A percentile compares a stretch with the other conserved stretches of the same genome.
Conservation (phyloP, 2,797 vertebrate genomes). For the Scolopax rusticola region DNA sequence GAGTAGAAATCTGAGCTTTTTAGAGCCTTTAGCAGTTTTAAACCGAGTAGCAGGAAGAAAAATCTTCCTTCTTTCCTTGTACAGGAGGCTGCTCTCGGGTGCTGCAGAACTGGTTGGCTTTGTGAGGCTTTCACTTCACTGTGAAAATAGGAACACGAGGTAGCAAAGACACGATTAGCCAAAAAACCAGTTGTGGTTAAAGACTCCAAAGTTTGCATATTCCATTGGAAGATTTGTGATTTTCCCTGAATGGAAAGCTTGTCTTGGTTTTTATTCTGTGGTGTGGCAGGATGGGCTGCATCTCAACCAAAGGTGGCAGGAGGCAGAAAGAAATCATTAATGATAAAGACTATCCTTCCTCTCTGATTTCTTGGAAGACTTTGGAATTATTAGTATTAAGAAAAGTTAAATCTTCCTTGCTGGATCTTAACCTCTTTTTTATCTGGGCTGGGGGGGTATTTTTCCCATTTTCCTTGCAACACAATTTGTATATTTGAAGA, state of each 20-base stretch:
- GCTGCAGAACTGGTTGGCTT: not conserved
- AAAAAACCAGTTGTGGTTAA: not conserved
- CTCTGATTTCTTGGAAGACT: not conserved
- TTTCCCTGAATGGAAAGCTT: not conserved
- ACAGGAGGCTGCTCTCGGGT: rapidly evolving
- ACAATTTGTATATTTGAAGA: not conserved
- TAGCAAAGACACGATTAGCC: not conserved
- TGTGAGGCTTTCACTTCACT: not conserved
- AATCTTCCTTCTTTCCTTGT: not conserved
- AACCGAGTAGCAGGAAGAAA: not conserved
- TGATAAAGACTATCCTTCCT: not conserved
- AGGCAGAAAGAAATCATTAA: not conserved
- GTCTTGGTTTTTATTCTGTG: not conserved
- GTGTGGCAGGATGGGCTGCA: not conserved
- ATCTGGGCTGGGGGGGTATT: not conserved
- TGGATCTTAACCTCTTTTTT: not conserved
- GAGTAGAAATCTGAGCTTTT: not conserved
- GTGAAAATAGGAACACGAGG: not conserved
- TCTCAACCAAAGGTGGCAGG: rapidly evolving
- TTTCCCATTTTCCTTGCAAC: not conserved
- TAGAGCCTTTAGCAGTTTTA: not conserved
- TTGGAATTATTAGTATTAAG: not conserved
- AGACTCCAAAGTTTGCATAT: not conserved
- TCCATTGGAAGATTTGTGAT: not conserved
- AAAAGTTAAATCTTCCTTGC: not conserved